Evolutionary conservation across 1,140 invertebrate species (phyloP), one percentile per base, ranked within the genome.

Genomic region (Battus philenor): DNA sequence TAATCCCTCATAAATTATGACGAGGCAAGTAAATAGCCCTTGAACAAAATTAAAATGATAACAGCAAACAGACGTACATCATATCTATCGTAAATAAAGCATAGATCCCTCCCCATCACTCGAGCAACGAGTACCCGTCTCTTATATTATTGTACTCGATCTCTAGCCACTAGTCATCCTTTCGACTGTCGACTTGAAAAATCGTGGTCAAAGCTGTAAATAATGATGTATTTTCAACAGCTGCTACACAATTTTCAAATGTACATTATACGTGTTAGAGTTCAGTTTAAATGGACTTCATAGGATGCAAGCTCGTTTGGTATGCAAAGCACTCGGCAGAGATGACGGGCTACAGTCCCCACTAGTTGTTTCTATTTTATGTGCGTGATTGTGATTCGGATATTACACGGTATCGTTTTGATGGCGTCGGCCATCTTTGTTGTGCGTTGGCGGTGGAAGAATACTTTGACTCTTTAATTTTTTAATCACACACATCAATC

Each of bases 71-170:
- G n/a, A n/a, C n/a, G n/a, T n/a, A n/a, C n/a, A n/a, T n/a, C n/a
- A n/a, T n/a, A n/a, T n/a, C n/a, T n/a, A n/a, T 11, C 18, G 22
- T 39, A 11, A 22, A 39, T 39, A 39, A 39, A 24, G 4, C 4
- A 10, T 26, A 22, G 36, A 26, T 26, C 16, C 36, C 36, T 10
- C 20, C 10, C 34, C 12, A 12, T 41, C 15, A 2, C n/a, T 11
- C 12, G 27, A 2, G 10, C 29, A 41, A 27, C 38, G 22, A 41
- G 22, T 27, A 11, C 24, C 24, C 38, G 12, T 41, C 38, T 27
- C 22, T 41, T 34, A 41, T 41, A 41, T 41, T 41, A 41, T 41
- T 41, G 38, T 41, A 26, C 38, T 27, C 22, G 36, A 41, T 41
- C 13, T 41, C 38, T 27, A 17, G 24, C 16, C 38, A 41, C 38